Evolutionary conservation across 2,888 invertebrate species (phyloP).

Genomic region (Drosophila mimica): DNA sequence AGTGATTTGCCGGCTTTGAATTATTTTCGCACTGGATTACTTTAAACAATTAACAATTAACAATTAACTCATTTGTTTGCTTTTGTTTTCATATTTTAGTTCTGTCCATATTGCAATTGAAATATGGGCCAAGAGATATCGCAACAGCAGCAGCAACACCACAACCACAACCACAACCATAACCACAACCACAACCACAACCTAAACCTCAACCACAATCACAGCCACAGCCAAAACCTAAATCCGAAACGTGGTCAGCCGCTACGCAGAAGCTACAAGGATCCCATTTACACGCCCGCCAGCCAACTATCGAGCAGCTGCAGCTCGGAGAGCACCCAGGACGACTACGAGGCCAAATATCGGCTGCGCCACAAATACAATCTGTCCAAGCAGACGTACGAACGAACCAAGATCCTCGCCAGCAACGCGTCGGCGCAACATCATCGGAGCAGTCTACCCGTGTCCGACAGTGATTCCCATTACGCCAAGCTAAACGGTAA

Average conservation of each 20-base stretch:
- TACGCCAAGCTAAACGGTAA: conserved; percentile 66
- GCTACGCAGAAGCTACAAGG: conserved; percentile 51
- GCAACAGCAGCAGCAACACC: conserved; percentile 82
- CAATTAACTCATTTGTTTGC: neutral
- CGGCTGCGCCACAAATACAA: conserved; percentile 78
- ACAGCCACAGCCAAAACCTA: conserved; percentile 44
- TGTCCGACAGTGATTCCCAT: conserved; percentile 65
- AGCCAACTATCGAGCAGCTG: conserved; percentile 73
- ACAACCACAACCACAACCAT: conserved; percentile 56
- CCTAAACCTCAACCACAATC: conserved; percentile 42
- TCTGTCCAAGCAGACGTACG: conserved; percentile 78
- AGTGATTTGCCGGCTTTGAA: neutral
- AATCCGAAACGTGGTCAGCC: conserved; percentile 48
- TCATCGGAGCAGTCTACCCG: conserved; percentile 33
- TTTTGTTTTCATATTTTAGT: conserved; percentile 25
- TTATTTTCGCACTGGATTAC: neutral
- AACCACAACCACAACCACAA: conserved; percentile 43
- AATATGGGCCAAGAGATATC: conserved; percentile 86
- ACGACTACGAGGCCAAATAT: conserved; percentile 76
- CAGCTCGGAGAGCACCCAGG: conserved; percentile 59
- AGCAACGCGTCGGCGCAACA: conserved; percentile 16
- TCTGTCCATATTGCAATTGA: conserved; percentile 76
- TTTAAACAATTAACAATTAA: too few species aligned
- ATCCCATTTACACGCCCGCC: conserved; percentile 68
- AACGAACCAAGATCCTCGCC: conserved; percentile 66